Base-by-base conservation (phyloP, 1,140 invertebrate genomes). In the Ceratosolen fusciceps region DNA sequence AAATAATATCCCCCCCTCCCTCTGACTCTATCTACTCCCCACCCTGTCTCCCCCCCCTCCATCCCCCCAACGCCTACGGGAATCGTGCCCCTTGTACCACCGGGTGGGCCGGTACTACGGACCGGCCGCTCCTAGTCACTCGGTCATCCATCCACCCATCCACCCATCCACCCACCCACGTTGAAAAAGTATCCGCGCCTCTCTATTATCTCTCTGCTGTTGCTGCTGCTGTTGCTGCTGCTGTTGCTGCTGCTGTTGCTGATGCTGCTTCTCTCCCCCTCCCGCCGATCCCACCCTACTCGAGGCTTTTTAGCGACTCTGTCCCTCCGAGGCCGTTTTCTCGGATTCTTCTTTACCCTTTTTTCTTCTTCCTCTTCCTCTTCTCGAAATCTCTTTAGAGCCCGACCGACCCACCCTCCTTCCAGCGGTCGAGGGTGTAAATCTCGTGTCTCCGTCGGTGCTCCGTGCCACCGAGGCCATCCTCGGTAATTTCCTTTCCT, bases 301-400 rank as follows among this genome's bases (percentile, higher is more conserved):
- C 47, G 29, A 29, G 47, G 24, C 70, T 54, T 72, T 49, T 54
- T 21, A 58, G 2, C 54, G 5, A 71, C 21, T 7, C 43, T 26
- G 37, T n/a, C n/a, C 73, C 34, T n/a, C 12, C 24, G 58, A 52
- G 49, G 24, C 29, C 37, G 9, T 21, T 65, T 26, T 56, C 47
- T 21, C 58, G 56, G 56, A 39, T 60, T 76, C 56, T 76, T n/a
- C n/a, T n/a, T n/a, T n/a, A n/a, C n/a, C n/a, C n/a, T n/a, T n/a
- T n/a, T n/a, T n/a, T n/a, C n/a, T n/a, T n/a, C n/a, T n/a, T n/a
- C n/a, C n/a, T n/a, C n/a, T n/a, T n/a, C n/a, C n/a, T n/a, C n/a
- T n/a, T n/a, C n/a, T 54, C 62, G 26, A 74, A 12, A 60, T 58
- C 72, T 47, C 31, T 68, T 76, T 34, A 76, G 39, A 76, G 62